phyloP scores from a whole-genome alignment of 64 coral and sea anemone species.

The Porites lutea region DNA sequence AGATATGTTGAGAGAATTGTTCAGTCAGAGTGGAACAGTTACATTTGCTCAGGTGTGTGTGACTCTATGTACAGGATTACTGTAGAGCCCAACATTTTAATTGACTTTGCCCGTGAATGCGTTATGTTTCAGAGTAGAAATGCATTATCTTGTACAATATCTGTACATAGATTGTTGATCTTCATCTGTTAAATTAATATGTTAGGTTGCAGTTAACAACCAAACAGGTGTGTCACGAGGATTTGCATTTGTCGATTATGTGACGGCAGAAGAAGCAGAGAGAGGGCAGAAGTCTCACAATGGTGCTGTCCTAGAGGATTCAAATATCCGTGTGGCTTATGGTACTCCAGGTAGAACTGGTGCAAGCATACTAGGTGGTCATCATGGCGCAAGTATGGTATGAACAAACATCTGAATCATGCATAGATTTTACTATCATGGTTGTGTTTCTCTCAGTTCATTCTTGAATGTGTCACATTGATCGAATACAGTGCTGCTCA shows the following conservation, averaged over 20 bases:
- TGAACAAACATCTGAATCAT: not conserved
- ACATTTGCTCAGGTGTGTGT: constrained; percentile 88
- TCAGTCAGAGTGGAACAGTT: constrained; percentile 85
- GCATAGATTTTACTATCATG: not conserved
- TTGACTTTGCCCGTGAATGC: too few species aligned
- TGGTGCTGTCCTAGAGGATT: constrained; percentile 76
- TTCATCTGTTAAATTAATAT: not conserved
- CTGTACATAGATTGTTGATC: too few species aligned
- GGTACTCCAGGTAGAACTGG: constrained; percentile 88
- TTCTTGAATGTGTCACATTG: not conserved
- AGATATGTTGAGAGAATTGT: constrained; percentile 77
- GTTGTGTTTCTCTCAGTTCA: not conserved
- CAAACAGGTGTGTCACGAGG: constrained; percentile 79
- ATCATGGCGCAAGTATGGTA: constrained; percentile 11
- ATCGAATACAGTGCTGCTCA: too few species aligned
- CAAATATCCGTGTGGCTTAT: constrained; percentile 86
- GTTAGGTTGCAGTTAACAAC: constrained; percentile 84
- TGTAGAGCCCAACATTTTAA: not conserved
- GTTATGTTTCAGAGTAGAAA: too few species aligned
- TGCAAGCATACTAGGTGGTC: constrained; percentile 80
- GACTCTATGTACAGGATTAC: not conserved
- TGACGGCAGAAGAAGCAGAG: constrained; percentile 84
- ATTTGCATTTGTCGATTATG: constrained; percentile 98
- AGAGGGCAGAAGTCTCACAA: constrained; percentile 89
- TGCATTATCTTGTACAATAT: too few species aligned